Conservation (phyloP, 2,888 invertebrate species). For the Tenthredo mesomela region DNA sequence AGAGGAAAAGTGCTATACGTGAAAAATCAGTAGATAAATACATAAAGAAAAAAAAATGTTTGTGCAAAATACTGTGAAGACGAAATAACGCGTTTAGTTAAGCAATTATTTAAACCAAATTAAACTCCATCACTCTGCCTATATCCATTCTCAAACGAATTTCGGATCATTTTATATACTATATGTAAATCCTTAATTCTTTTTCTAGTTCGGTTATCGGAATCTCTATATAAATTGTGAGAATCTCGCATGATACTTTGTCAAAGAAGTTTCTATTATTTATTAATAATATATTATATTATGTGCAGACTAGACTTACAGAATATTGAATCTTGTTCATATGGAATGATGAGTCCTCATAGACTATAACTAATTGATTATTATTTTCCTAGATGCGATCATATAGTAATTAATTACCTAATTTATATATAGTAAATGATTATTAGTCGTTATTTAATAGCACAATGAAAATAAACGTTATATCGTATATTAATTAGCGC, state of each 20-base stretch:
- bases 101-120: neutral
- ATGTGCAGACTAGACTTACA: neutral
- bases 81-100: neutral
- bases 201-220: neutral
- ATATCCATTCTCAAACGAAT: neutral
- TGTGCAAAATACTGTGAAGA: neutral
- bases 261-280: slow-evolving; percentile 1
- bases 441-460: slow-evolving; percentile 18
- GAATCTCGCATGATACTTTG: neutral
- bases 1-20: neutral
- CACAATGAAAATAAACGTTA: neutral
- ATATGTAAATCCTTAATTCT: neutral
- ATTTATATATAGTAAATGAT: slow-evolving; percentile 4
- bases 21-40: neutral
- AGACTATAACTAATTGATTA: neutral
- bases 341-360: neutral
- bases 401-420: slow-evolving; percentile 13
- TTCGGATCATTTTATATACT: neutral
- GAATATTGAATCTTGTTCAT: neutral
- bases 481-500: neutral
- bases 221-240: neutral
- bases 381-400: slow-evolving; percentile 1
- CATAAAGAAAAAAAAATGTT: neutral
- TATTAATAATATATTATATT: neutral
- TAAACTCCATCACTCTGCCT: neutral